phyloP scores from a whole-genome alignment of 2,888 invertebrate species.

The Protodeltote pygarga region DNA sequence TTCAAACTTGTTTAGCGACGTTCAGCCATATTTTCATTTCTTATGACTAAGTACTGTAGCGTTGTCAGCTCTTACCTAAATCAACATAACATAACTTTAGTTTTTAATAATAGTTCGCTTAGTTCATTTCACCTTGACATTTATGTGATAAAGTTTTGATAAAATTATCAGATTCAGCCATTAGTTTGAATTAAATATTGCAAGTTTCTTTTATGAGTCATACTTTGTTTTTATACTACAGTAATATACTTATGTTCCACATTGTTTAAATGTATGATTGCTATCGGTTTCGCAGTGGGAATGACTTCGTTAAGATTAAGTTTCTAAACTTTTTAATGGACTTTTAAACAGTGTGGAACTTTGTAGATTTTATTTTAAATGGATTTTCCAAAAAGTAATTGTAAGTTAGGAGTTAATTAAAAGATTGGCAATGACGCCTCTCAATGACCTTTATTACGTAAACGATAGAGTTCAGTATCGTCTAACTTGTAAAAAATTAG shows the following conservation, averaged over 20 bases:
- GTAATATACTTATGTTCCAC: constrained; percentile 55
- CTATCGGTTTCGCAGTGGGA: constrained; percentile 68
- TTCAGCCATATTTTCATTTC: background rate
- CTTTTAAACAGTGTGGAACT: constrained; percentile 61
- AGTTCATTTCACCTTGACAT: constrained; percentile 19
- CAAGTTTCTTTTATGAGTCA: constrained; percentile 1
- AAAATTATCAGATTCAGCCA: constrained; percentile 15
- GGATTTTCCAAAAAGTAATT: too few relatives aligned
- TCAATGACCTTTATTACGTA: too few relatives aligned
- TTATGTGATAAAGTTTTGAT: constrained; percentile 33
- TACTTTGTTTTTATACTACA: background rate
- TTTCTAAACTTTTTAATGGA: constrained; percentile 20
- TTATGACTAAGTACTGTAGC: background rate
- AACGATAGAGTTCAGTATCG: too few relatives aligned
- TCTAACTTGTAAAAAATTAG: too few relatives aligned
- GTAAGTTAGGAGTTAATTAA: too few relatives aligned
- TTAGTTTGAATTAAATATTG: constrained; percentile 19
- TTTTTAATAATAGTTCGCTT: constrained; percentile 7
- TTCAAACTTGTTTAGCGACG: constrained; percentile 11
- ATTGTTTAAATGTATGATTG: constrained; percentile 57
- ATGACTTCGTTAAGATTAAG: constrained; percentile 34
- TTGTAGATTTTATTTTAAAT: background rate
- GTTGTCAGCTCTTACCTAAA: too few relatives aligned
- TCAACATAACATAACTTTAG: too few relatives aligned
- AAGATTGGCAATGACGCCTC: too few relatives aligned